Evolutionary conservation across 1,140 invertebrate species (phyloP).

Genomic region (Sarcophaga peregrina): DNA sequence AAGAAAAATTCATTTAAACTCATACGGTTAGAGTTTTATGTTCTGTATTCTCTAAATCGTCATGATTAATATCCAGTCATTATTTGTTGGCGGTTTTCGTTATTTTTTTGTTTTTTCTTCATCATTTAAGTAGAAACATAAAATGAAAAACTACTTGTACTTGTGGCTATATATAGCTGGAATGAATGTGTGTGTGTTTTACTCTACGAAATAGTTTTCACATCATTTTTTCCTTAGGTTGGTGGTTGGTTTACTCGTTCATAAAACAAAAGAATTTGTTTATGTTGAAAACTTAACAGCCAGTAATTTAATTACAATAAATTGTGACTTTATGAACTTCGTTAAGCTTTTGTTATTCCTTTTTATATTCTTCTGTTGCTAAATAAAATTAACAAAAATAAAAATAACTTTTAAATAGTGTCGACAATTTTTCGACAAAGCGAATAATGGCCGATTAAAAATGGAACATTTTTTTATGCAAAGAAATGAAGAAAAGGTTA

Average conservation of each 20-base stretch:
- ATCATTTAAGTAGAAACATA: no score
- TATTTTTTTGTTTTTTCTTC: neutral
- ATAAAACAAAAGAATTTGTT: constrained; percentile 33
- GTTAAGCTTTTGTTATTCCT: neutral
- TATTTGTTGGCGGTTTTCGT: constrained; percentile 8
- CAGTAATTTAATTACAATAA: constrained; percentile 36
- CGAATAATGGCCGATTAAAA: no score
- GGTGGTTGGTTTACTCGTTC: neutral
- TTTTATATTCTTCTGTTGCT: neutral
- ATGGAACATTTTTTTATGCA: no score
- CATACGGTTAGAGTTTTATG: neutral
- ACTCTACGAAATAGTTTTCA: neutral
- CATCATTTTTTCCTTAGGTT: neutral
- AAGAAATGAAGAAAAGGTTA: no score
- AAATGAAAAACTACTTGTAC: constrained; percentile 4
- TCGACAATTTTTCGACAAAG: no score
- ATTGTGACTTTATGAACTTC: constrained; percentile 36
- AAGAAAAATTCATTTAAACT: neutral
- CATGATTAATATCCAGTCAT: constrained; percentile 14
- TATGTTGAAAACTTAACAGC: constrained; percentile 39
- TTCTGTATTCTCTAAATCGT: neutral
- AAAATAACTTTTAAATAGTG: no score
- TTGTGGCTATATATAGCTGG: neutral
- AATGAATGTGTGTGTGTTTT: neutral
- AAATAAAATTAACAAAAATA: neutral